These are phyloP conservation scores for Drosophila equinoxialis DNA, from an alignment of 1,140 invertebrate genomes.

Conservation along the genomic window DNA sequence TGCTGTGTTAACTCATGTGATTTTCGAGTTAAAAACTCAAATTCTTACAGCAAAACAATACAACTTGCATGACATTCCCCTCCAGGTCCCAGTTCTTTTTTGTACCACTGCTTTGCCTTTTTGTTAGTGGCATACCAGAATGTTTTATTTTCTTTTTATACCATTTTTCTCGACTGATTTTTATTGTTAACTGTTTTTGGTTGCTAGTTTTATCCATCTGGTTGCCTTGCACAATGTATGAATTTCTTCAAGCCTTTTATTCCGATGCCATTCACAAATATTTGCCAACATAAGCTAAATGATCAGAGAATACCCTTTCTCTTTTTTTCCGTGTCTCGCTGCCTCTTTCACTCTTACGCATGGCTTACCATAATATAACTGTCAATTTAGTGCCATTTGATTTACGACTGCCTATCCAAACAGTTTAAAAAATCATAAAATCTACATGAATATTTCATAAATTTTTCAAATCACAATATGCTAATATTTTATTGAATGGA, in stretches of 20 bases:
- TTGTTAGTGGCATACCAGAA: conserved; percentile 8
- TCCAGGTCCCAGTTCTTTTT: neutral
- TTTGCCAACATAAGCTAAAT: neutral
- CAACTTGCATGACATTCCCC: neutral
- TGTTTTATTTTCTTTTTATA: conserved; percentile 43
- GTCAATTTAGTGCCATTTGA: no score
- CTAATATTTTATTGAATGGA: no score
- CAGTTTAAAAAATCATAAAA: no score
- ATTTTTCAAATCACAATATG: no score
- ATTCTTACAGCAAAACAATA: conserved; percentile 57
- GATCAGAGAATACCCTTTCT: neutral
- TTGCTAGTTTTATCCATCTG: conserved; percentile 26
- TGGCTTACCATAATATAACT: no score
- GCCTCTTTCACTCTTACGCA: no score
- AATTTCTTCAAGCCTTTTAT: conserved; percentile 67
- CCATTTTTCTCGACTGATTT: conserved; percentile 14
- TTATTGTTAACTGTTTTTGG: conserved; percentile 48
- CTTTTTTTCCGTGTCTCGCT: no score
- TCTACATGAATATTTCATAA: no score
- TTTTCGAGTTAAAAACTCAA: conserved; percentile 70
- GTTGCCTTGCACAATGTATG: conserved; percentile 62
- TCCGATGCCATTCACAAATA: conserved; percentile 64
- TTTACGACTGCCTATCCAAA: no score
- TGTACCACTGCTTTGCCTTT: neutral
- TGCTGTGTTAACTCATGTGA: conserved; percentile 52